phyloP scores from a whole-genome alignment of 2,113 vertebrate species.

The Rhombomys opimus region DNA sequence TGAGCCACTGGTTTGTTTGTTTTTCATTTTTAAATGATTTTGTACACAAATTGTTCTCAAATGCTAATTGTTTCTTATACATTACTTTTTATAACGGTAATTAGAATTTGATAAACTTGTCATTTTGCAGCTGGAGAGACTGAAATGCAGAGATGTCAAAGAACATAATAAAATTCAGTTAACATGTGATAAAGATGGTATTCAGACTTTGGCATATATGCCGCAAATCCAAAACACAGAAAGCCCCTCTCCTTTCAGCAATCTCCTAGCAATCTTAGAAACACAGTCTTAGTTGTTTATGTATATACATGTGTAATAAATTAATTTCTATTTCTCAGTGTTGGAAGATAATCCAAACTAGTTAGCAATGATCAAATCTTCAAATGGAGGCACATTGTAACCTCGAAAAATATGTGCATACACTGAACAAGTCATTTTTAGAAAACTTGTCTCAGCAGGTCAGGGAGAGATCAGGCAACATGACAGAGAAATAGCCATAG shows the following conservation, averaged over 20 bases:
- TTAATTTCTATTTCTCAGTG: neutral
- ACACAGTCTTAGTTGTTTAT: neutral
- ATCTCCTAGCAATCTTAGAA: neutral
- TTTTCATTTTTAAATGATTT: neutral
- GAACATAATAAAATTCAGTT: neutral
- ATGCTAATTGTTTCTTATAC: neutral
- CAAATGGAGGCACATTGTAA: neutral
- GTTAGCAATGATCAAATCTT: neutral
- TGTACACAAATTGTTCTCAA: neutral
- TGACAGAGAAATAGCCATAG: neutral
- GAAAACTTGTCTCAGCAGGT: neutral
- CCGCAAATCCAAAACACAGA: neutral
- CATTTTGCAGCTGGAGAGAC: neutral
- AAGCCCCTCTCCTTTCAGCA: neutral
- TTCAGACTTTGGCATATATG: neutral
- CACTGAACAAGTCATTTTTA: neutral
- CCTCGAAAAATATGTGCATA: neutral
- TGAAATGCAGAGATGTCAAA: neutral
- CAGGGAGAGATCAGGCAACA: neutral
- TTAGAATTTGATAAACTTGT: neutral
- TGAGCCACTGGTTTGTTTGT: neutral
- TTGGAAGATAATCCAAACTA: slow-evolving; percentile 19
- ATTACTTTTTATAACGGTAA: neutral
- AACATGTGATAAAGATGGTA: neutral
- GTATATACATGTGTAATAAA: neutral